phyloP scores from a whole-genome alignment of 2,113 vertebrate species.

The Festucalex cinctus region DNA sequence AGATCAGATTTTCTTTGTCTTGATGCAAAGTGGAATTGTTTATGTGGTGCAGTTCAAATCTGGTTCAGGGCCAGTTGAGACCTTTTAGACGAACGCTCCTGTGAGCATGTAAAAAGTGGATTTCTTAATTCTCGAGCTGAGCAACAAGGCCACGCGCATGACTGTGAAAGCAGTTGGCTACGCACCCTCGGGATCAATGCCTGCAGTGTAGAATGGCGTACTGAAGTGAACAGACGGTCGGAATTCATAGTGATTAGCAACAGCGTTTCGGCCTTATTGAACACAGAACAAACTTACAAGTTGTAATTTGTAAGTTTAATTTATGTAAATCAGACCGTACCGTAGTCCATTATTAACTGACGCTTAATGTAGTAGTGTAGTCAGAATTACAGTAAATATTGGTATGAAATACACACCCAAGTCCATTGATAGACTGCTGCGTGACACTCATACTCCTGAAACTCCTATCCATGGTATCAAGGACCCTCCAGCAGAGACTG shows the following conservation, averaged over 20 bases:
- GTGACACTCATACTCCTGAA: too few relatives aligned
- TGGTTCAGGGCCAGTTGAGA: slow-evolving; percentile 7
- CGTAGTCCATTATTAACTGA: too few relatives aligned
- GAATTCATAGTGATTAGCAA: slow-evolving; percentile 53
- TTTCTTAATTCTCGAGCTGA: background rate
- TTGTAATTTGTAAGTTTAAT: too few relatives aligned
- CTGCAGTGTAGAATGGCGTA: slow-evolving; percentile 48
- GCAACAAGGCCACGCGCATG: slow-evolving; percentile 13
- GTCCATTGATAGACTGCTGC: too few relatives aligned
- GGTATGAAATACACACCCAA: too few relatives aligned
- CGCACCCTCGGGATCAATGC: slow-evolving; percentile 45
- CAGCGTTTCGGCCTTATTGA: background rate
- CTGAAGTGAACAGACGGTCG: slow-evolving; percentile 60
- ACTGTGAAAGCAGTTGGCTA: slow-evolving; percentile 64
- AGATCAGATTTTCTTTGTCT: slow-evolving; percentile 27
- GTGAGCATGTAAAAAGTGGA: background rate
- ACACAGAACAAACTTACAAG: background rate
- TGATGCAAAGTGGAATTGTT: slow-evolving; percentile 27
- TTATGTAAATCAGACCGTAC: too few relatives aligned
- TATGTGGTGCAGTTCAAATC: slow-evolving; percentile 6
- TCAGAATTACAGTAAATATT: too few relatives aligned
- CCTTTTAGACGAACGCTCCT: slow-evolving; percentile 1
- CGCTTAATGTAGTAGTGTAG: too few relatives aligned
- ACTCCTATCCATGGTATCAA: too few relatives aligned
- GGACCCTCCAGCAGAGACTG: too few relatives aligned